Conservation (phyloP, 2,888 invertebrate genomes). For the Meteorus colon region DNA sequence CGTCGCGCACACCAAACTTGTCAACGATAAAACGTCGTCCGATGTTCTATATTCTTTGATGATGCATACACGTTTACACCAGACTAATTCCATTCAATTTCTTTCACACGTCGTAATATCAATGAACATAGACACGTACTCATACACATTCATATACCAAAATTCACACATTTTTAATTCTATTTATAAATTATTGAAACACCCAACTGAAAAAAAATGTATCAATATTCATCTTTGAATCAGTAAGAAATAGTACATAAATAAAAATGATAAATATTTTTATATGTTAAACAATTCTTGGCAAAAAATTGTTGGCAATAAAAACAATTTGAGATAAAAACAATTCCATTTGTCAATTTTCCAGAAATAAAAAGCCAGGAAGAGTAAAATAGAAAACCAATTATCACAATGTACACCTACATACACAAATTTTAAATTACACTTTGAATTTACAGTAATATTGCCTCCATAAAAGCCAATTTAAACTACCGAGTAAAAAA, state of each 20-base stretch:
- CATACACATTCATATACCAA: background rate
- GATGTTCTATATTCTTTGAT: conserved; percentile 10
- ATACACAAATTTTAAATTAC: background rate
- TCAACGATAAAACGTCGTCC: background rate
- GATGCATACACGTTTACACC: background rate
- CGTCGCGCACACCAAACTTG: conserved; percentile 33
- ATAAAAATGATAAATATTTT: no score
- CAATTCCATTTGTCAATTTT: no score
- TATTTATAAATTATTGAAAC: background rate
- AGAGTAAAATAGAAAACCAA: background rate
- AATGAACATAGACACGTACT: background rate
- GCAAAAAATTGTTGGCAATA: background rate
- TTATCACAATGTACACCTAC: background rate
- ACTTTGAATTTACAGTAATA: background rate
- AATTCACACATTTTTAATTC: background rate
- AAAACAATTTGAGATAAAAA: background rate
- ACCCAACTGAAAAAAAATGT: no score
- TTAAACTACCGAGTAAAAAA: background rate
- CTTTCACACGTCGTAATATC: conserved; percentile 11
- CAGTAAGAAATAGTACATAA: no score
- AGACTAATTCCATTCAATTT: conserved; percentile 34
- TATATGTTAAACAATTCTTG: no score
- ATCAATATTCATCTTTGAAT: no score
- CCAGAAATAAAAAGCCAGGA: no score
- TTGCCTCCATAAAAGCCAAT: background rate